Base-by-base conservation (phyloP, 2,888 invertebrate genomes). In the Synergus gifuensis region DNA sequence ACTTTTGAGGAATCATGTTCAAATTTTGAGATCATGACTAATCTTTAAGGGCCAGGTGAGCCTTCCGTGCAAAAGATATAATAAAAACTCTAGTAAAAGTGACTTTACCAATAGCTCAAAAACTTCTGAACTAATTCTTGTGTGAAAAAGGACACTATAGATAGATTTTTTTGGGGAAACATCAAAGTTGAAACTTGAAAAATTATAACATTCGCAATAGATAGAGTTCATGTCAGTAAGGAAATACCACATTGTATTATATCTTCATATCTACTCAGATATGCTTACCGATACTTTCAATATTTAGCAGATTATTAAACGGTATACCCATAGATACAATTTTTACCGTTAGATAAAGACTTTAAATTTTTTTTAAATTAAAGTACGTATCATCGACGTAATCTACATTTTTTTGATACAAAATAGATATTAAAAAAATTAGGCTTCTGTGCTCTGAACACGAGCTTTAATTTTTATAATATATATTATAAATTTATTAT, bases 1-100 rank as follows among this genome's bases (percentile, higher is more conserved):
- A 62, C 90, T 91, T 82, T 86, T 94, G 78, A 84, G 86, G 62
- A 49, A 77, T 4, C 80, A 84, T n/a, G 80, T 76, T 28, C 63
- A 73, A 12, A 84, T 9, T 4, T 36, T 73, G 5, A 54, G 12
- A 36, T 54, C 54, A 73, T 73, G 73, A 73, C 73, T 40, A 73
- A 54, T 73, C n/a, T 73, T n/a, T 5, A 12, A 54, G 58, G 54
- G 73, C 73, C 73, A 36, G 1, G 46, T 16, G 36, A 36, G 73
- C 54, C 73, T 73, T 58, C 36, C n/a, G 16, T 73, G 73, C 36
- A 36, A 40, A 73, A 73, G 12, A 36, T 18, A 73, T n/a, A 54
- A 40, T 36, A 36, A 54, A 54, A 54, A 73, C 73, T 54, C 54
- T n/a, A 18, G 73, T 73, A 54, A 73, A 73, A 73, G 54, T 73